Base-by-base conservation (phyloP, 2,888 invertebrate species). In the Rhogogaster chlorosoma region DNA sequence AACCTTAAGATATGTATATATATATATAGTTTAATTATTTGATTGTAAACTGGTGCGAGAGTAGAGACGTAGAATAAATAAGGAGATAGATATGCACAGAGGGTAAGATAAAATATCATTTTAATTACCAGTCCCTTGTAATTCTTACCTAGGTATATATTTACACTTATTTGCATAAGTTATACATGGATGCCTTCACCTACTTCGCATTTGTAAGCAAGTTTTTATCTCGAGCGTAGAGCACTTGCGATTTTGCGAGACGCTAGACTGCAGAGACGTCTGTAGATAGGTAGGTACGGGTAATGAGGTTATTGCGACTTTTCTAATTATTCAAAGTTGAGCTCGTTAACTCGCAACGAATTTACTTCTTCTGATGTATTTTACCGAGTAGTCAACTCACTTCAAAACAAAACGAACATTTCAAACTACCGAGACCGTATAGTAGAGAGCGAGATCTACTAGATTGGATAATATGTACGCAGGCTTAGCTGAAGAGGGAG, bases 271-370 rank as follows among this genome's bases (percentile, higher is more conserved):
- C 12, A 36, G 80, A 38, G 18, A 36, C 61, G 80, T 80, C 61
- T 80, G 57, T 67, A n/a, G 53, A 7, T 53, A 53, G 53, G 53
- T 53, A n/a, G 18, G 18, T 53, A n/a, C 61, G 61, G 36, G 80
- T 80, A 80, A 80, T 80, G 80, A 80, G 80, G 80, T 80, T 80
- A 80, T 80, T 80, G 80, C 80, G 80, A 80, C 80, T 80, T 80
- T 80, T 80, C 61, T 80, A 80, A 80, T 80, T 80, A 80, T 80
- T 80, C 80, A 80, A 80, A 80, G 80, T 80, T 80, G 38, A 80
- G 80, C 80, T 61, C 57, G 80, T 80, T 80, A 80, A 80, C 61
- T 80, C 38, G 38, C 6, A 45, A 38, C 61, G 80, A 80, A 61
- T 80, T 80, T 38, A 80, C 61, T 61, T 80, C 36, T 18, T n/a